Percentiles rank a stretch among this genome's conserved stretches.
These are phyloP conservation scores for Coregonus clupeaformis DNA, from an alignment of 2,113 vertebrate species.

Conservation along the genomic window DNA sequence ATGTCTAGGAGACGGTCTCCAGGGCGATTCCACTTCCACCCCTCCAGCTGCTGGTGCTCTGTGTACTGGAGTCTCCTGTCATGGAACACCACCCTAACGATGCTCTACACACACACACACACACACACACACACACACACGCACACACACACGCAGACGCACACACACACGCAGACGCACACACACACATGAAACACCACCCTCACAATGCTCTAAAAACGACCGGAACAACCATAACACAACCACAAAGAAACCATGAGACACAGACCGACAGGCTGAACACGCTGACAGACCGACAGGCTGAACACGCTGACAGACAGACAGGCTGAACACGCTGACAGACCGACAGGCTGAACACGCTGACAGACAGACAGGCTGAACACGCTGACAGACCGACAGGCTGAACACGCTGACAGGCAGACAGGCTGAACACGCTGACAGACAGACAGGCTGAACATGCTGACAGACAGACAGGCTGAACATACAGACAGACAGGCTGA, in stretches of 20 bases:
- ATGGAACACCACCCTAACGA: slow-evolving; percentile 86
- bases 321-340: slow-evolving; percentile 63
- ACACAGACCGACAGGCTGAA: too few relatives aligned
- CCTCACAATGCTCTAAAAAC: too few relatives aligned
- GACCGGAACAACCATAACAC: background rate
- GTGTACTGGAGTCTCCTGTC: slow-evolving; percentile 95
- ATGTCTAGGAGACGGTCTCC: slow-evolving; percentile 96
- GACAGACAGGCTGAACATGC: slow-evolving; percentile 4
- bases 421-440: too few relatives aligned
- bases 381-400: slow-evolving; percentile 63
- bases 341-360: too few relatives aligned
- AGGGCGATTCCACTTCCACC: slow-evolving; percentile 96
- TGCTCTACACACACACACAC: slow-evolving; percentile 57
- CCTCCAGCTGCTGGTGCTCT: slow-evolving; percentile 96
- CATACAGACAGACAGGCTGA: too few relatives aligned
- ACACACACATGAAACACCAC: too few relatives aligned
- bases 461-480: too few relatives aligned
- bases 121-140: slow-evolving; percentile 30
- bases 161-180: too few relatives aligned
- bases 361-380: too few relatives aligned
- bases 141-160: too few relatives aligned
- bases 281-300: too few relatives aligned
- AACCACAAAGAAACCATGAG: background rate
- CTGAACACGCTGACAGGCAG: slow-evolving; percentile 70
- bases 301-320: too few relatives aligned